These are phyloP conservation scores for Tachina lurida DNA, from an alignment of 2,888 invertebrate species.

Conservation along the genomic window DNA sequence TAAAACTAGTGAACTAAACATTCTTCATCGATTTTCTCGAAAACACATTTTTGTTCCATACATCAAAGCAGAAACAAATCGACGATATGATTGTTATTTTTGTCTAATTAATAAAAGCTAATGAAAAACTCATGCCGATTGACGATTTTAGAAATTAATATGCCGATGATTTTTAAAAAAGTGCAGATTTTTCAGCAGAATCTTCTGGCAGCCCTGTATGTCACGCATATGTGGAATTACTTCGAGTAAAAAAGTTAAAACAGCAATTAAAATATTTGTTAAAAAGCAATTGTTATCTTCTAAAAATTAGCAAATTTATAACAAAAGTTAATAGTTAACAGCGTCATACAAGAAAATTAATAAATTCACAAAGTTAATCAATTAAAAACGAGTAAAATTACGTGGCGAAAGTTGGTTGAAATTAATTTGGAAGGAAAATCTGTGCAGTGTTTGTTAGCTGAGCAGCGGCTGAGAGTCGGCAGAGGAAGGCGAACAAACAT, in stretches of 20 bases:
- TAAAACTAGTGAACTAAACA: too few species aligned
- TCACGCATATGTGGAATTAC: slow-evolving; percentile 69
- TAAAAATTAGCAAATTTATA: slow-evolving; percentile 67
- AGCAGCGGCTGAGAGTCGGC: slow-evolving; percentile 54
- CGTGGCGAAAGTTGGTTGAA: slow-evolving; percentile 68
- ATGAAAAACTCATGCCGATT: too few species aligned
- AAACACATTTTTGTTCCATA: too few species aligned
- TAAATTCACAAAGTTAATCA: slow-evolving; percentile 34
- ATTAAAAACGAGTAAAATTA: slow-evolving; percentile 56
- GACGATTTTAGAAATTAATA: too few species aligned
- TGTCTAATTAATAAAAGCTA: too few species aligned
- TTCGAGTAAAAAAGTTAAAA: slow-evolving; percentile 67
- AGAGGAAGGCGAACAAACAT: slow-evolving; percentile 30
- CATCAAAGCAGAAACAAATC: too few species aligned
- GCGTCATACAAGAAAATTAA: slow-evolving; percentile 41
- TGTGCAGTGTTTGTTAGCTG: slow-evolving; percentile 71
- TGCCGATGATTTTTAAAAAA: too few species aligned
- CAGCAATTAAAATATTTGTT: slow-evolving; percentile 69
- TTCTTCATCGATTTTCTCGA: too few species aligned
- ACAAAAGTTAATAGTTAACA: slow-evolving; percentile 60
- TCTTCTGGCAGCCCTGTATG: background rate
- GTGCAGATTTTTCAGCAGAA: too few species aligned
- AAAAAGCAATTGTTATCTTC: slow-evolving; percentile 67
- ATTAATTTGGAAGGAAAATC: slow-evolving; percentile 65
- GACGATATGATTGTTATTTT: too few species aligned